A percentile compares a stretch with the other conserved stretches of the same genome.
Conservation (phyloP, 37 sponge, comb jelly and placozoan species). For the Agelas oroides region DNA sequence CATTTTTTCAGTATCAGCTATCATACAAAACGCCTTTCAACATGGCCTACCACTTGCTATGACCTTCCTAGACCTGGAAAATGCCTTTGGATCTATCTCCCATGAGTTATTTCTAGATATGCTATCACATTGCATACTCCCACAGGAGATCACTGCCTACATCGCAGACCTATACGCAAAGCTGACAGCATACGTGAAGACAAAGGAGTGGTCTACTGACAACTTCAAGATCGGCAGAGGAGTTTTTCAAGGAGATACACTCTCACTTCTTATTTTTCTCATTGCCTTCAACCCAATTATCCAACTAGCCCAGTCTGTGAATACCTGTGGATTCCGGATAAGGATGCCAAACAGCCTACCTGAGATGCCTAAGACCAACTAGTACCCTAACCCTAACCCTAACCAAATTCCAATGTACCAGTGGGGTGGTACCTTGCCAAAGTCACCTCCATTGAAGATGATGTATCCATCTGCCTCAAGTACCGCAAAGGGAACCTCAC, state of each 20-base stretch:
- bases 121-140: constrained; percentile 6
- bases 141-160: neutral
- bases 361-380: neutral
- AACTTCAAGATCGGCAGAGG: neutral
- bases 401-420: neutral
- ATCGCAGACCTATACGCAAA: neutral
- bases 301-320: neutral
- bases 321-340: neutral
- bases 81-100: constrained; percentile 56
- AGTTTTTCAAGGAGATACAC: neutral
- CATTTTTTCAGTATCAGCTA: constrained; percentile 27
- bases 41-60: constrained; percentile 15
- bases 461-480: too few species aligned
- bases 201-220: constrained; percentile 8
- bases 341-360: neutral
- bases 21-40: constrained; percentile 38
- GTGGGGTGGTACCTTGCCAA: neutral
- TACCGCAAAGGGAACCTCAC: too few species aligned
- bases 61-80: constrained; percentile 38
- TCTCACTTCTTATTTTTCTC: too few species aligned
- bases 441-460: too few species aligned
- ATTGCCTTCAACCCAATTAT: neutral
- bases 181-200: constrained; percentile 18
- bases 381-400: neutral
- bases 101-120: neutral